Base-by-base conservation (phyloP, 2,888 invertebrate species). In the Dascillus cervinus region DNA sequence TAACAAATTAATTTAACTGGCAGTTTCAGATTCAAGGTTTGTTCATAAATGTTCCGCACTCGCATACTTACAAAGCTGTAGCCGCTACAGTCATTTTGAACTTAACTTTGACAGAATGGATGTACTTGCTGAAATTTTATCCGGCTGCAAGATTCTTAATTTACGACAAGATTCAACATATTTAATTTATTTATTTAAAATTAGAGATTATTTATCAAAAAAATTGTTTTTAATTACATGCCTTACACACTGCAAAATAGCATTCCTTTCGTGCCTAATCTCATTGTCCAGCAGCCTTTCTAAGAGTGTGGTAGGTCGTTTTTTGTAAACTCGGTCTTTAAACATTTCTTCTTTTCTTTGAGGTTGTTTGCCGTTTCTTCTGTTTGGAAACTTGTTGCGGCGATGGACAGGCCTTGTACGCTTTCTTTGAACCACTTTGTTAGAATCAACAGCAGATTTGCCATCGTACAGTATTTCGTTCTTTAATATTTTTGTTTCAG, bases 221-320 rank as follows among this genome's bases (percentile, higher is more conserved):
- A 80, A 90, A 49, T 87, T 78, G 49, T 82, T 81, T 42, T 78
- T 72, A 14, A 82, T 77, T 27, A 90, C 77, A 66, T 79, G 77
- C 45, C 84, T 77, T 17, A 92, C 76, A 66, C 91, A 92, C 59
- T 94, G 92, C 14, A 90, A 70, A 27, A 94, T 71, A 25, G 85
- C 69, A 64, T 92, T 94, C 29, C 92, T 71, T 64, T 94, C 94
- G 48, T 85, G 83, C 41, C 79, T 70, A 46, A 94, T 87, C 58
- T 91, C 87, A 34, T 73, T 71, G 26, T 75, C 75, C 32, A 94
- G 65, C 13, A 94, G 62, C 55, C 77, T 81, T 48, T 81, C 76
- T 28, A 86, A 63, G 43, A 85, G 65, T 8, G 80, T 79, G 17
- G 71, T 70, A 43, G 67, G 58, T 14, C 60, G 46, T 41, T 49